A percentile compares a stretch with the other conserved stretches of the same genome.
These are phyloP conservation scores for Aurelia aurita DNA, from an alignment of 30 jellyfish, hydroid and myxozoan species.

Conservation along the genomic window DNA sequence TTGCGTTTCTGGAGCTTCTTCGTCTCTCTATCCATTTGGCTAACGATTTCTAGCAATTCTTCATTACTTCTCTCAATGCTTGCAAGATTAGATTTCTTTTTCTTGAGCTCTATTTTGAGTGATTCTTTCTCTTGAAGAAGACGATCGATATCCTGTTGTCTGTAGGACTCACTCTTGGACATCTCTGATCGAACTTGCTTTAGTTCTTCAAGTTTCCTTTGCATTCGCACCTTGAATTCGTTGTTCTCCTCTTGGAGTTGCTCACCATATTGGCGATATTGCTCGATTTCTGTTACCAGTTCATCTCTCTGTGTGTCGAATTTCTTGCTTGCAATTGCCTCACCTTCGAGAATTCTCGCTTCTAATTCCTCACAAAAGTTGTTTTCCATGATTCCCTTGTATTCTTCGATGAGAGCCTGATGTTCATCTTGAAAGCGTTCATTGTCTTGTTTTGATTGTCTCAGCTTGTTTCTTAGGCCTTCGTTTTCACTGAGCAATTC, in stretches of 20 bases:
- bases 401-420: slow-evolving; percentile 12
- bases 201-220: too few relatives aligned
- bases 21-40: too few relatives aligned
- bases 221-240: too few relatives aligned
- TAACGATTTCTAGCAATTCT: too few relatives aligned
- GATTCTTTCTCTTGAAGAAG: too few relatives aligned
- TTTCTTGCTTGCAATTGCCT: neutral
- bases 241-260: neutral
- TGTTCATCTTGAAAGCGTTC: slow-evolving; percentile 6
- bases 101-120: too few relatives aligned
- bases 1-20: too few relatives aligned
- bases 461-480: neutral
- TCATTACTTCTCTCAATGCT: too few relatives aligned
- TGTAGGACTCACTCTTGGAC: too few relatives aligned
- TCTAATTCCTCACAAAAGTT: neutral
- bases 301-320: neutral
- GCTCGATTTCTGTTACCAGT: neutral
- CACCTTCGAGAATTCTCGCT: slow-evolving; percentile 1
- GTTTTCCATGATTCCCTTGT: neutral
- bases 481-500: slow-evolving; percentile 15
- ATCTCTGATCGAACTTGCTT: too few relatives aligned
- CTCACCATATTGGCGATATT: slow-evolving; percentile 1
- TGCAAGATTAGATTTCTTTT: too few relatives aligned
- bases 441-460: neutral
- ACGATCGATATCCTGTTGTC: too few relatives aligned